A percentile compares a stretch with the other conserved stretches of the same genome.
These are phyloP conservation scores for Paracyprichromis sp. DNA, from an alignment of 2,113 vertebrate species.

Conservation along the genomic window DNA sequence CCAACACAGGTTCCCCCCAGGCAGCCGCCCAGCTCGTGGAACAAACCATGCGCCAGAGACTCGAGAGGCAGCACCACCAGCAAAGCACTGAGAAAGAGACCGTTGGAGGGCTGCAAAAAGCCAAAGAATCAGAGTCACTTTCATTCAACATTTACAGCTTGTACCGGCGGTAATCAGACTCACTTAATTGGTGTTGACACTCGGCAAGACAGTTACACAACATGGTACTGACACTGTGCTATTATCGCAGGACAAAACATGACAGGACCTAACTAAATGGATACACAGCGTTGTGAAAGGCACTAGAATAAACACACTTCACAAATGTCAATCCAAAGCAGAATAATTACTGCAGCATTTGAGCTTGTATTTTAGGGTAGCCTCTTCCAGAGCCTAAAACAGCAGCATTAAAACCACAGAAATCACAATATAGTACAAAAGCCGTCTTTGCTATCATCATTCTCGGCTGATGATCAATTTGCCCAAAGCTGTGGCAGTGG, in stretches of 20 bases:
- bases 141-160: not conserved
- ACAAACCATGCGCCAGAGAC: slow-evolving; percentile 88
- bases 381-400: not conserved
- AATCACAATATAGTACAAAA: not conserved
- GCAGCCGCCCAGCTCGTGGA: slow-evolving; percentile 89
- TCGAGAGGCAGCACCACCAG: slow-evolving; percentile 90
- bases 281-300: not conserved
- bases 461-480: not conserved
- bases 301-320: not conserved
- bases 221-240: not conserved
- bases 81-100: slow-evolving; percentile 88
- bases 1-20: slow-evolving; percentile 94
- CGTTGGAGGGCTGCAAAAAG: slow-evolving; percentile 74
- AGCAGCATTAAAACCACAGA: not conserved
- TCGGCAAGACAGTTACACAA: slow-evolving; percentile 10
- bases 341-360: not conserved
- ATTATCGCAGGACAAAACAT: slow-evolving; percentile 28
- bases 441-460: not conserved
- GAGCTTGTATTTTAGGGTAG: not conserved
- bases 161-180: not conserved
- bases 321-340: not conserved
- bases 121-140: slow-evolving; percentile 24
- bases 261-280: slow-evolving; percentile 8
- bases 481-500: not conserved
- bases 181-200: slow-evolving; percentile 37